A percentile compares a stretch with the other conserved stretches of the same genome.
These are phyloP conservation scores for Rhagonycha fulva DNA, from an alignment of 2,888 invertebrate species.

Conservation along the genomic window DNA sequence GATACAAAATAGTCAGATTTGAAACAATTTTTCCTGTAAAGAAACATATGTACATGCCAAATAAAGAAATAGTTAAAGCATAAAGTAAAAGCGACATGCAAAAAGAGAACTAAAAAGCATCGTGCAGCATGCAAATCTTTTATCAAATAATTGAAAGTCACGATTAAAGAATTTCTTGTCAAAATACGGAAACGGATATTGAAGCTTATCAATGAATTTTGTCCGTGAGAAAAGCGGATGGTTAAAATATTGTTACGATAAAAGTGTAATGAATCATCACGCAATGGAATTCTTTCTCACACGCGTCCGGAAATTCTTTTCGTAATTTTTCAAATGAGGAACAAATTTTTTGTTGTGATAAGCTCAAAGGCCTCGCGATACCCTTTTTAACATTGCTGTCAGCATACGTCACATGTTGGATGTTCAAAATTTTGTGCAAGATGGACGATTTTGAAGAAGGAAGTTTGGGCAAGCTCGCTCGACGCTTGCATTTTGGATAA, in stretches of 20 bases:
- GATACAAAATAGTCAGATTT: slow-evolving; percentile 89
- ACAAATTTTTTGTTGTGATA: not conserved
- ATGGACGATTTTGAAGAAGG: not conserved
- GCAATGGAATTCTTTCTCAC: not conserved
- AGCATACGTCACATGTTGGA: not conserved
- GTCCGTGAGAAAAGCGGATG: slow-evolving; percentile 1
- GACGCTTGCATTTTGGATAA: not conserved
- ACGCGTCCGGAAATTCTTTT: slow-evolving; percentile 22
- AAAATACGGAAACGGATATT: slow-evolving; percentile 2
- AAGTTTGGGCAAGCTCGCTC: not conserved
- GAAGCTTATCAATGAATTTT: not conserved
- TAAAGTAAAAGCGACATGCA: not conserved
- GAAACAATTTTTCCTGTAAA: slow-evolving; percentile 62
- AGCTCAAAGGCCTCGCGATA: not conserved
- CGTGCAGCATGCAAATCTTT: slow-evolving; percentile 12
- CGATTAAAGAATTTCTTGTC: not conserved
- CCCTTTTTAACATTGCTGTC: not conserved
- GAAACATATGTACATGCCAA: slow-evolving; percentile 6
- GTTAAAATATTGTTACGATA: not conserved
- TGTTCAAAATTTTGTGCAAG: not conserved
- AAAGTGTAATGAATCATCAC: not conserved
- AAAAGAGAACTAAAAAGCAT: not conserved
- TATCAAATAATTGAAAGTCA: not conserved
- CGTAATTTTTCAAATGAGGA: slow-evolving; percentile 22
- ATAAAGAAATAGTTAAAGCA: not conserved